Evolutionary conservation across 2,113 vertebrate genomes (phyloP).

Genomic region (Ginglymostoma cirratum): DNA sequence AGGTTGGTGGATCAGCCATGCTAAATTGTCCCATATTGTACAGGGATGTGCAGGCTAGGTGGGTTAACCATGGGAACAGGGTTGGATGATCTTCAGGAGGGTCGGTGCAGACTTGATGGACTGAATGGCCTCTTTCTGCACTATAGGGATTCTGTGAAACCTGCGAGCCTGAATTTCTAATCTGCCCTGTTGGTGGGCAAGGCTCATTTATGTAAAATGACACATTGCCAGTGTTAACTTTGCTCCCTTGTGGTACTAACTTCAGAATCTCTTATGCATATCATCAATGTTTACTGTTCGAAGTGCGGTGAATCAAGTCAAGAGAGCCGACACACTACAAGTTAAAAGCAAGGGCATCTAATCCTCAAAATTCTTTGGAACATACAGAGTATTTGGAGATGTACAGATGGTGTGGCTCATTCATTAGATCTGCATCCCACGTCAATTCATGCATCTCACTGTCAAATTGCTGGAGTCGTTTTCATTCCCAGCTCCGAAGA

Average conservation of each 20-base stretch:
- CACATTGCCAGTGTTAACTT: not conserved
- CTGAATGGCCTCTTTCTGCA: no score
- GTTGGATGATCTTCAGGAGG: no score
- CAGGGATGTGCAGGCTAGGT: no score
- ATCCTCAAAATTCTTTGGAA: not conserved
- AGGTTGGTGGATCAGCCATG: no score
- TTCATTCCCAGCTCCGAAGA: not conserved
- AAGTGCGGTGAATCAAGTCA: not conserved
- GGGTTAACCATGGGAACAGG: no score
- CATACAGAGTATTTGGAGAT: not conserved
- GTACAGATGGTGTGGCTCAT: not conserved
- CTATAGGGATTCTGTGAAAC: no score
- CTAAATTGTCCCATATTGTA: no score
- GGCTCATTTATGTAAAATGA: not conserved
- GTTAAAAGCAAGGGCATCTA: not conserved
- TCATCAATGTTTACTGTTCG: not conserved
- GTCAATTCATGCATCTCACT: not conserved
- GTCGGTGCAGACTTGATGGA: no score
- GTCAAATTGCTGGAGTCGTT: not conserved
- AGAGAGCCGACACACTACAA: not conserved
- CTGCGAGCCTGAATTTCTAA: not conserved
- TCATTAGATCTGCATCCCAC: not conserved
- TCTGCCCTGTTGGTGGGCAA: not conserved
- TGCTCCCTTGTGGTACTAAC: not conserved
- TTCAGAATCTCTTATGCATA: not conserved